Conservation (phyloP, 2,113 vertebrate genomes). For the Willisornis vidua region DNA sequence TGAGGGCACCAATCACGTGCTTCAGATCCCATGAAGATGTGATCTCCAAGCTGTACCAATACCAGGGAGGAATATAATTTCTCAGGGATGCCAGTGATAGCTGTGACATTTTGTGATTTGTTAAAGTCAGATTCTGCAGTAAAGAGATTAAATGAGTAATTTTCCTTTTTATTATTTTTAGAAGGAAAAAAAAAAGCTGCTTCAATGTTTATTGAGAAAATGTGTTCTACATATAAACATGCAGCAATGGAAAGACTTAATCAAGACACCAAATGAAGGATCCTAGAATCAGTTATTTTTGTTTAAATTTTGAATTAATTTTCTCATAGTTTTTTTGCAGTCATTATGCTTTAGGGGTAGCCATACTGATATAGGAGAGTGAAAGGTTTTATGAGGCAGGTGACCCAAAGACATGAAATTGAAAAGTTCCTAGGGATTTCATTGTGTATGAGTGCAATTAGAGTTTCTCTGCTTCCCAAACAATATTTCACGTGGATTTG, state of each 20-base stretch:
- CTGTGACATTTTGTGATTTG: background rate
- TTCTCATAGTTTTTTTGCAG: background rate
- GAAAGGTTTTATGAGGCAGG: background rate
- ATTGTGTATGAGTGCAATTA: background rate
- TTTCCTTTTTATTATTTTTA: background rate
- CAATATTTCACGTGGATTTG: background rate
- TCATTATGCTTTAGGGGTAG: background rate
- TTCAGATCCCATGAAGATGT: conserved; percentile 27
- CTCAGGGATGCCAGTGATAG: background rate
- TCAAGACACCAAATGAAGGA: background rate
- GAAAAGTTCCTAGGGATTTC: background rate
- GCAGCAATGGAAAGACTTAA: background rate
- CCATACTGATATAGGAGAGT: background rate
- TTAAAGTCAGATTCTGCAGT: background rate
- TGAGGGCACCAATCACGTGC: background rate
- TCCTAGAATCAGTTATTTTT: background rate
- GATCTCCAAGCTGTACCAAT: background rate
- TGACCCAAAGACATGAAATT: background rate
- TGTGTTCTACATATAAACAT: background rate
- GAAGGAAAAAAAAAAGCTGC: fast-evolving
- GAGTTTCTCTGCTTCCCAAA: background rate
- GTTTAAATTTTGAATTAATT: background rate
- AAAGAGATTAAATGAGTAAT: background rate
- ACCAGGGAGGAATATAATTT: background rate
- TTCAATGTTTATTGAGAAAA: background rate